phyloP scores from a whole-genome alignment of 2,113 vertebrate species.

The Tachuris rubrigastra region DNA sequence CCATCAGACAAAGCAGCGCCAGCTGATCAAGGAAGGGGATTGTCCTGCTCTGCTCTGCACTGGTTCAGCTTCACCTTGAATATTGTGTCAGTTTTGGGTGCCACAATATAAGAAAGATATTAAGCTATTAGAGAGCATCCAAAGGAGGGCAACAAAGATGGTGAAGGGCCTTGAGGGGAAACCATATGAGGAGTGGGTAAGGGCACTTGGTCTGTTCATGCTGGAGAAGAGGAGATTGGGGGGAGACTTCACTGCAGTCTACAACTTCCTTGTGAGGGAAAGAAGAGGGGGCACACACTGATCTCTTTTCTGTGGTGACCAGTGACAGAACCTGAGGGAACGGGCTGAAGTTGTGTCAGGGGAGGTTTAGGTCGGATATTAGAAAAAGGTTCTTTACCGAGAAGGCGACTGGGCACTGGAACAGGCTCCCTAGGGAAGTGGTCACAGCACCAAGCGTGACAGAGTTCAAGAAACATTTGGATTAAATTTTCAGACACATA shows the following conservation, averaged over 20 bases:
- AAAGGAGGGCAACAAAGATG: neutral
- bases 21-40: neutral
- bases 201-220: neutral
- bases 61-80: neutral
- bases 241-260: neutral
- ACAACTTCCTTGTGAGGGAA: neutral
- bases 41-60: neutral
- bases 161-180: neutral
- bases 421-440: neutral
- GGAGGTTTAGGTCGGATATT: neutral
- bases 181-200: neutral
- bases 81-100: neutral
- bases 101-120: neutral
- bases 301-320: neutral
- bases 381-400: neutral
- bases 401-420: neutral
- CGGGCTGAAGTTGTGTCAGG: neutral
- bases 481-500: neutral
- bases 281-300: neutral
- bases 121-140: neutral
- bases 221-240: neutral
- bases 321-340: neutral
- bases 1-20: neutral
- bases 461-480: neutral
- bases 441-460: neutral